Base-by-base conservation (phyloP, 2,113 vertebrate genomes). In the Sapajus apella region DNA sequence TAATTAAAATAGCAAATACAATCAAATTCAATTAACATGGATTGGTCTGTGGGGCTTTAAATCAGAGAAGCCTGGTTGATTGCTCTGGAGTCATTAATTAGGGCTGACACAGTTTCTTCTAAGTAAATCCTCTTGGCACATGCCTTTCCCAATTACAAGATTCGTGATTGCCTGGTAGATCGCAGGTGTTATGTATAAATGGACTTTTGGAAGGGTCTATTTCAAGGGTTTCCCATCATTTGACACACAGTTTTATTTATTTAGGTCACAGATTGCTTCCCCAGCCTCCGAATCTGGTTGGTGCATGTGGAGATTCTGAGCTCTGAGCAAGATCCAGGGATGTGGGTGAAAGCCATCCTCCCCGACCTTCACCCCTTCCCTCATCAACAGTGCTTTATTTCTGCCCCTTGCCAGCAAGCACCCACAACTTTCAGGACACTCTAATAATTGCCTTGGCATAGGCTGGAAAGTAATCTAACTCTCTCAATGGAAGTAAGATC, bases 1-100 rank as follows among this genome's bases (percentile, higher is more conserved):
- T 96, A 97, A 98, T 97, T 97, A 97, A 97, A 97, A 97, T 83
- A 94, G 97, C 97, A 97, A 97, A 98, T 97, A 97, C 96, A 96
- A 96, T 97, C 95, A 97, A 97, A 96, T 90, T 82, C 97, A 97
- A 98, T 98, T 97, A 98, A 91, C 13, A 0, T 76, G 82, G 94
- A 97, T 96, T 97, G 94, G 92, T 94, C 97, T 97, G 92, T 91
- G 85, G 96, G 94, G 98, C 73, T 97, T 97, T 97, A 94, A 97
- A 95, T 96, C 92, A 95, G 96, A 97, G 82, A 70, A 97, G 68
- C 61, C 83, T 7, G 55, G 85, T 11, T 97, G 96, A 96, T 96
- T 94, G 88, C 95, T 95, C 92, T 30, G 88, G 95, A 96, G 84
- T 97, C 96, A 94, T 95, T 95, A 96, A 97, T 96, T 96, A 97